Base-by-base conservation (phyloP, 2,113 vertebrate genomes). In the Rutilus rutilus region DNA sequence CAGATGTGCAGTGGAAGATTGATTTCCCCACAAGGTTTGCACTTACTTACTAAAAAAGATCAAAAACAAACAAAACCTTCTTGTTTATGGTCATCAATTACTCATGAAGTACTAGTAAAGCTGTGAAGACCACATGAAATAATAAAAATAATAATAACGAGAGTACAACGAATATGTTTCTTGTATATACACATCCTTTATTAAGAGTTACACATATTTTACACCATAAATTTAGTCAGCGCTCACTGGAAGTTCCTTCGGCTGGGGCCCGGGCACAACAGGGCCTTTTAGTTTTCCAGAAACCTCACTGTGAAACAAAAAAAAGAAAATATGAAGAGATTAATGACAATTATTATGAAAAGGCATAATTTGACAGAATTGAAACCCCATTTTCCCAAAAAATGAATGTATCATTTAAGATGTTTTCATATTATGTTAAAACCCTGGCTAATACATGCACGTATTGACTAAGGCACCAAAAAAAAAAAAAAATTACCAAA, bases 141-240 rank as follows among this genome's bases (percentile, higher is more conserved):
- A 54, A 21, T 3, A 57, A 9, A 23, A 23, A 10, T 9, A n/a
- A 39, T 54, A 23, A 39, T 11, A 71, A 5, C 9, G 12, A 42
- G 21, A n/a, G 8, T n/a, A 11, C 36, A 42, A 21, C 14, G 21
- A 23, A 71, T 30, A 25, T 10, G 6, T 52, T 52, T 52, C 7
- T 76, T 76, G 73, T 76, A 76, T 86, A 76, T 81, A 81, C 85
- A 86, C 42, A 62, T 54, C 2, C 21, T 62, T 86, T 86, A 84
- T 79, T 86, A 15, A 73, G 60, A 65, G 14, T 36, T 52, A 62
- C 1, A 75, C 23, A 83, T 6, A 36, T 45, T 39, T 86, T 17
- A 81, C 60, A 84, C 5, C 0, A 8, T 64, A 97, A 0, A 97
- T 97, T 90, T 99, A 92, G n/a, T 98, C 98, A 60, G 89, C 94